A percentile compares a stretch with the other conserved stretches of the same genome.
Evolutionary conservation across 1,140 invertebrate species (phyloP).

Genomic region (Ectropis grisescens): DNA sequence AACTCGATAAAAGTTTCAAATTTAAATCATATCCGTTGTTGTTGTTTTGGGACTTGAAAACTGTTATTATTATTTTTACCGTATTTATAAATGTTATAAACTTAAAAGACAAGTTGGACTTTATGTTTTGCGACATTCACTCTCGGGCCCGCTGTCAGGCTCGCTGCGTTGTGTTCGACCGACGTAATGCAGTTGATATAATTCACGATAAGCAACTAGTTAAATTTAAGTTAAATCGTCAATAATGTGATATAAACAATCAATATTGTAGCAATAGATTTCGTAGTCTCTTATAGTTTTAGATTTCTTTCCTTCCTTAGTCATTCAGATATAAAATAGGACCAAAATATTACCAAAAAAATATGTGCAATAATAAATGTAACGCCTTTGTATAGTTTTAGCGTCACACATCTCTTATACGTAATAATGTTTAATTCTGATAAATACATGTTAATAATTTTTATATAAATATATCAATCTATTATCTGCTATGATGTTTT

Average conservation of each 20-base stretch:
- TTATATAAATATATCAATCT: conserved; percentile 1
- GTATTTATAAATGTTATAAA: too few relatives aligned
- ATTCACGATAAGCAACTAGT: too few relatives aligned
- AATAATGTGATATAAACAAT: too few relatives aligned
- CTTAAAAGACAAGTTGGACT: too few relatives aligned
- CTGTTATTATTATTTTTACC: too few relatives aligned
- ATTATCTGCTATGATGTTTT: background rate
- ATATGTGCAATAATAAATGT: too few relatives aligned
- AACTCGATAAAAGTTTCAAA: conserved; percentile 10
- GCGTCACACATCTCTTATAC: conserved; percentile 3
- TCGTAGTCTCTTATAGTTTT: background rate
- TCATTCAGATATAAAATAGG: conserved; percentile 1
- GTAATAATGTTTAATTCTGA: conserved; percentile 4
- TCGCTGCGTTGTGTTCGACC: too few relatives aligned
- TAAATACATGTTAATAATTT: conserved; percentile 6
- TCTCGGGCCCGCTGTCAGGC: too few relatives aligned
- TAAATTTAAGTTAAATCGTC: too few relatives aligned
- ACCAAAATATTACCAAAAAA: conserved; percentile 1
- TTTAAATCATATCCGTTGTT: conserved; percentile 8
- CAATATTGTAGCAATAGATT: background rate
- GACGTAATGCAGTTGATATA: too few relatives aligned
- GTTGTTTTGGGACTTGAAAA: conserved; percentile 2
- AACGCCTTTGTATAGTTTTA: too few relatives aligned
- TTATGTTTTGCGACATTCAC: too few relatives aligned
- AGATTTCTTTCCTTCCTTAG: background rate